Conservation (phyloP, 2,888 invertebrate genomes). For the Lissocephala sabroskyi region DNA sequence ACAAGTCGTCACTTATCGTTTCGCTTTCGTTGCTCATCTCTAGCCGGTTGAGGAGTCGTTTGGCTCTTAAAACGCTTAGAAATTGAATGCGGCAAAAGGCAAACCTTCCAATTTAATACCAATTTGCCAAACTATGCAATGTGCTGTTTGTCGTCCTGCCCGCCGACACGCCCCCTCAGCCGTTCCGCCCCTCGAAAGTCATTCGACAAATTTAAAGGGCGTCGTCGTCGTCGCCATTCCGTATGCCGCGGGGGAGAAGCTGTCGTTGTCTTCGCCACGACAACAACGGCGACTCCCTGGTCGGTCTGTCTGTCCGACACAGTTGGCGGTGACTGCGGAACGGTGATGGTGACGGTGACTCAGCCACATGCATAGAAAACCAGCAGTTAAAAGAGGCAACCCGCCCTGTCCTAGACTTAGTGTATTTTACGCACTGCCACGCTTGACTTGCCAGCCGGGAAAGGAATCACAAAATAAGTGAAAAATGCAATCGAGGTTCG, state of each 20-base stretch:
- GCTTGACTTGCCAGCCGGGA: not conserved
- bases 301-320: not conserved
- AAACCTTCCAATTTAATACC: slow-evolving; percentile 10
- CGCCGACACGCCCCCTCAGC: not conserved
- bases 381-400: not conserved
- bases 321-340: too few relatives aligned
- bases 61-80: not conserved
- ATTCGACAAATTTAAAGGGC: too few relatives aligned
- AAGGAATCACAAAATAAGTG: slow-evolving; percentile 3
- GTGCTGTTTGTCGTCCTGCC: not conserved
- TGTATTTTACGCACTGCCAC: too few relatives aligned
- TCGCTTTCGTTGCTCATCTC: too few relatives aligned
- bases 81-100: slow-evolving; percentile 2
- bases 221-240: too few relatives aligned
- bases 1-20: too few relatives aligned
- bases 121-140: slow-evolving; percentile 11
- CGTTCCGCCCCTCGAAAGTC: not conserved
- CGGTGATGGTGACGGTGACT: too few relatives aligned
- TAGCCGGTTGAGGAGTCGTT: too few relatives aligned
- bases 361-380: too few relatives aligned
- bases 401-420: not conserved
- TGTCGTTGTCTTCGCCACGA: too few relatives aligned
- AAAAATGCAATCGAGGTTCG: slow-evolving; percentile 5
- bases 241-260: too few relatives aligned
- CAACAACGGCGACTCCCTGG: not conserved